Percentiles rank a stretch among this genome's conserved stretches.
These are phyloP conservation scores for Chaenodraco wilsoni DNA, from an alignment of 2,797 vertebrate species.

Conservation along the genomic window DNA sequence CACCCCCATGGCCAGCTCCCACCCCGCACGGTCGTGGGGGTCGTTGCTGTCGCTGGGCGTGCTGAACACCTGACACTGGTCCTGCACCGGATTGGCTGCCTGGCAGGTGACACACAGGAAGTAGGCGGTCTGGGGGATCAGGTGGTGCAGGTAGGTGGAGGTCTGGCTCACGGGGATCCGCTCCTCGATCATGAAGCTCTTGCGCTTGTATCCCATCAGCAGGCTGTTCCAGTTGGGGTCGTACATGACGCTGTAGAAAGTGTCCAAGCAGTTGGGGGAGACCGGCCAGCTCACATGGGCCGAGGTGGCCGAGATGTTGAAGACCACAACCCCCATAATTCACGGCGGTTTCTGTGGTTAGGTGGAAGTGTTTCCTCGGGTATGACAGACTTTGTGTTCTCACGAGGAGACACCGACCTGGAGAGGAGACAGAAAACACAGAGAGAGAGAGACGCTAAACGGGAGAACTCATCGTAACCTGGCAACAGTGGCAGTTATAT, in stretches of 20 bases:
- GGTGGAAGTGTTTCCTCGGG: slow-evolving; percentile 1
- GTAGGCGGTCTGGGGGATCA: slow-evolving; percentile 89
- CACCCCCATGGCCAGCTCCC: slow-evolving; percentile 87
- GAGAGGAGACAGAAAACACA: slow-evolving; percentile 6
- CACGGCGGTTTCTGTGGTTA: neutral
- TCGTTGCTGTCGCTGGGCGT: slow-evolving; percentile 79
- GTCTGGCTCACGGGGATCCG: slow-evolving; percentile 88
- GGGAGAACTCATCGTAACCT: neutral
- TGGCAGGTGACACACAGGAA: slow-evolving; percentile 91
- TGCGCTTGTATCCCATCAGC: slow-evolving; percentile 86
- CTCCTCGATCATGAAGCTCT: slow-evolving; percentile 88
- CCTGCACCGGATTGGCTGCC: slow-evolving; percentile 85
- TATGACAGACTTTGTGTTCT: neutral
- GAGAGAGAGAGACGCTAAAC: neutral
- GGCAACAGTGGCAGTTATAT: too few relatives aligned
- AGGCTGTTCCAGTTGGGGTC: slow-evolving; percentile 90
- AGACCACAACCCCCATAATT: slow-evolving; percentile 85
- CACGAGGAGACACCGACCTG: slow-evolving; percentile 2
- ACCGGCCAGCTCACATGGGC: slow-evolving; percentile 87
- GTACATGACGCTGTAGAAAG: slow-evolving; percentile 93
- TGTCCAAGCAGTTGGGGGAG: slow-evolving; percentile 83
- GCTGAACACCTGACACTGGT: slow-evolving; percentile 90
- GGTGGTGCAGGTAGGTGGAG: slow-evolving; percentile 83
- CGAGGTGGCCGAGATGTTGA: slow-evolving; percentile 87
- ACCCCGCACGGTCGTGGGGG: slow-evolving; percentile 73